Evolutionary conservation across 2,797 vertebrate genomes (phyloP).

Genomic region (Sebastes vulpes): DNA sequence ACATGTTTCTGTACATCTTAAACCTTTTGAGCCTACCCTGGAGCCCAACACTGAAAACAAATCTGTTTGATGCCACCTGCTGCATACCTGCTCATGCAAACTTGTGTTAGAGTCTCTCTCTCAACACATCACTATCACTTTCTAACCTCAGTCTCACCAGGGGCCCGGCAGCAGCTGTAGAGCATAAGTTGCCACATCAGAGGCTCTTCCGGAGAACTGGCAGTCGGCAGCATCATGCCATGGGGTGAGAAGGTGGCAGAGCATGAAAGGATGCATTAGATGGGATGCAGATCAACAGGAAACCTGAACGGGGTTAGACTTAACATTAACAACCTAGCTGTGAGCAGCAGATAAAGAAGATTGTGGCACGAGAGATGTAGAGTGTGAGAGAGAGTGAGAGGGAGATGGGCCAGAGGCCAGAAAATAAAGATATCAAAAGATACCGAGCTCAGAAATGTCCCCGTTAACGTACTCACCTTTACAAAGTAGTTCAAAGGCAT

Average conservation of each 20-base stretch:
- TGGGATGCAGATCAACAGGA: conserved; percentile 42
- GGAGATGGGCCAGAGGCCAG: not conserved
- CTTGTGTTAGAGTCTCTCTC: not conserved
- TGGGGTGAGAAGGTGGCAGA: conserved; percentile 52
- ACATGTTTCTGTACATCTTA: conserved; percentile 4
- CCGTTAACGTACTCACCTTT: not conserved
- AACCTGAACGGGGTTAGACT: conserved; percentile 21
- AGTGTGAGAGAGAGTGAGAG: not conserved
- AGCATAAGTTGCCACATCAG: conserved; percentile 53
- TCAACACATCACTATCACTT: conserved; percentile 47
- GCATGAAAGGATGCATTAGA: conserved; percentile 61
- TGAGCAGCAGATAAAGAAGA: conserved; percentile 1
- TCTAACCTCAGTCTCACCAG: conserved; percentile 31
- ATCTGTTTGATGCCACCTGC: conserved; percentile 48
- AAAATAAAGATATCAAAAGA: not conserved
- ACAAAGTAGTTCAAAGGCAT: not conserved
- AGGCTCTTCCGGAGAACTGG: conserved; percentile 51
- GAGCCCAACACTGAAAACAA: not conserved
- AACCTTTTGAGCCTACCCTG: not conserved
- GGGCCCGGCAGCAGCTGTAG: conserved; percentile 39
- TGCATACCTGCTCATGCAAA: conserved; percentile 35
- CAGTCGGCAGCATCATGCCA: conserved; percentile 47
- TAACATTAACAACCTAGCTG: conserved; percentile 21
- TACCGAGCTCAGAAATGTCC: not conserved
- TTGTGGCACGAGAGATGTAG: not conserved